Evolutionary conservation across 2,113 vertebrate genomes (phyloP), one percentile per base, ranked within the genome.

Genomic region (Pagrus major): DNA sequence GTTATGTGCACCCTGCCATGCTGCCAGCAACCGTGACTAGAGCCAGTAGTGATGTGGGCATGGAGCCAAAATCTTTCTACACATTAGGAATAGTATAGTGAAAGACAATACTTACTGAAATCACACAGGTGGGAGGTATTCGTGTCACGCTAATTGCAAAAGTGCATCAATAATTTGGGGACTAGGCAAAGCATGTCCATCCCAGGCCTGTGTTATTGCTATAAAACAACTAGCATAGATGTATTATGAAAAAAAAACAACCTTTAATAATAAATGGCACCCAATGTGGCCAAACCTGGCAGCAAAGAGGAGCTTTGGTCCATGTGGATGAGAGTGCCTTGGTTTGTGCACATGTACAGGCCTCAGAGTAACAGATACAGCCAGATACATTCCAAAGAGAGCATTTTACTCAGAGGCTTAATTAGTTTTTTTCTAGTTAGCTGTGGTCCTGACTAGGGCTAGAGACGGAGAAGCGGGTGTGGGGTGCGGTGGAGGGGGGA

Each of bases 401-500:
- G 59, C 72, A 80, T 86, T 91, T 79, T 79, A 82, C 81, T 86
- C 68, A 6, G 42, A 66, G 66, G 33, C 76, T 78, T 85, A 75
- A 85, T 86, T 89, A 80, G 78, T 49, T 82, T 91, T 84, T 59
- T 74, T 71, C 52, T 81, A 71, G 83, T 88, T 81, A 80, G 58
- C 55, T 35, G 25, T 76, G 80, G 78, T 64, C 72, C 69, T 73
- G 66, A 56, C 71, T 60, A 29, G 77, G 55, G 31, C 58, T 75
- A 41, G 84, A 85, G 61, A 54, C 41, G 59, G 71, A 74, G 72
- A 67, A 33, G 75, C 71, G 81, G 72, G 47, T 55, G 58, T 42
- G 58, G 81, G 86, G 76, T 29, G 39, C 27, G 21, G 52, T n/a
- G n/a, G 18, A 59, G 35, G 67, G 55, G 33, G 83, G 33, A 46